Base-by-base conservation (phyloP, 2,797 vertebrate species). In the Sebastiscus tertius region DNA sequence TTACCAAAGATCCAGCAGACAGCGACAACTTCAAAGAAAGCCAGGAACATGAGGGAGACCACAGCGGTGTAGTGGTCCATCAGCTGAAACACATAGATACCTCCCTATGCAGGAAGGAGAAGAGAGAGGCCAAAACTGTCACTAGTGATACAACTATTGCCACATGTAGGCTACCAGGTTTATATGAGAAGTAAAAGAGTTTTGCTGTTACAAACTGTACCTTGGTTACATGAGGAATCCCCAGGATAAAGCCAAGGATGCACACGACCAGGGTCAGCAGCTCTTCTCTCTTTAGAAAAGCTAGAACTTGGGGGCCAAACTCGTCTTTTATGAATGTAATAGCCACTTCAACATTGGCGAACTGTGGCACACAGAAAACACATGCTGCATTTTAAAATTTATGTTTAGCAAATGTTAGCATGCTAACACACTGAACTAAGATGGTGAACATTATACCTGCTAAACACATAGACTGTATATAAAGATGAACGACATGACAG, bases 31-130 rank as follows among this genome's bases (percentile, higher is more conserved):
- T 96, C 96, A 91, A 94, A 95, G 79, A 96, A 95, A 73, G 95
- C 93, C 77, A 96, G 81, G 75, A 95, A 93, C 76, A 96, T 31
- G 6, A 96, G 94, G 11, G 96, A 96, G 27, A 96, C 94, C 68
- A 96, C 92, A 11, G 95, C 94, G 0, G 94, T 95, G 87, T 95
- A 96, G 81, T 96, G 94, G 64, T 96, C 95, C 94, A 96, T 94
- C 77, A 96, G 85, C 89, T 96, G 96, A 78, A 96, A 96, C 68
- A 94, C 90, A 52, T 95, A 96, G 64, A 96, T 95, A 1, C 96
- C 96, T 39, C 90, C 94, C 94, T 94, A 80, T 16, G 49, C 33
- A 55, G 49, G 33, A 60, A 22, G 20, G 22, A 66, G 5, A 54
- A 20, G 26, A 62, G 4, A 31, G 29, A 77, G 11, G 24, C 10